Evolutionary conservation across 1,140 invertebrate genomes (phyloP).

Genomic region (Dendrolimus punctatus): DNA sequence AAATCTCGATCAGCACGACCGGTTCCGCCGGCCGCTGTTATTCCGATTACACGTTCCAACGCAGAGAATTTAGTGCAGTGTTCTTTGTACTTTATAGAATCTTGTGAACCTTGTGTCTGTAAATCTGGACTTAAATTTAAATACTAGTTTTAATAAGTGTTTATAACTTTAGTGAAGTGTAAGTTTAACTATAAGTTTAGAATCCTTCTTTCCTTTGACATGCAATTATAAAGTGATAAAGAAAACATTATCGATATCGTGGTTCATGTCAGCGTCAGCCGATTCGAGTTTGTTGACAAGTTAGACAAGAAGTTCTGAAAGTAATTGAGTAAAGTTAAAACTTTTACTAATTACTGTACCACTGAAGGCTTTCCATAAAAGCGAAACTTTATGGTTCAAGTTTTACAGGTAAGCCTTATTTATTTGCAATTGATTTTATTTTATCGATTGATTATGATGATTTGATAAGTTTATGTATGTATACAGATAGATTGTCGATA

Average conservation of each 20-base stretch:
- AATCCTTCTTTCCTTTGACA: slow-evolving; percentile 13
- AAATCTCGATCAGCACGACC: slow-evolving; percentile 23
- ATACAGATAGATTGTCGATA: too few species aligned
- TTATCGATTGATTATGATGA: too few species aligned
- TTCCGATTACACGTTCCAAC: slow-evolving; percentile 32
- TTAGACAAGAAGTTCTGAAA: slow-evolving; percentile 12
- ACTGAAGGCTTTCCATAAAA: slow-evolving; percentile 9
- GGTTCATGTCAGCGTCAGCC: slow-evolving; percentile 10
- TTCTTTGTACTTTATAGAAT: slow-evolving; percentile 19
- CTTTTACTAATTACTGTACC: slow-evolving; percentile 16
- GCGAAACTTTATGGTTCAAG: slow-evolving; percentile 14
- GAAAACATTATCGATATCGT: slow-evolving; percentile 13
- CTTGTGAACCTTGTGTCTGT: slow-evolving; percentile 13
- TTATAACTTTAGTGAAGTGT: slow-evolving; percentile 32
- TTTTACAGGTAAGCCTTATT: slow-evolving; percentile 11
- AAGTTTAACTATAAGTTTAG: slow-evolving; percentile 24
- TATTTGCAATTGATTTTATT: too few species aligned
- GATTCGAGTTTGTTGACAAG: background rate
- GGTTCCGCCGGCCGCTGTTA: slow-evolving; percentile 31
- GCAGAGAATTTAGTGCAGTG: slow-evolving; percentile 38
- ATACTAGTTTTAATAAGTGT: slow-evolving; percentile 15
- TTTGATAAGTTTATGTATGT: too few species aligned
- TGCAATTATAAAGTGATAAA: slow-evolving; percentile 24
- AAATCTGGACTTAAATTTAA: slow-evolving; percentile 5
- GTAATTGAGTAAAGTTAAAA: slow-evolving; percentile 19